Base-by-base conservation (phyloP, 2,797 vertebrate species). In the Gephyroberyx darwinii region DNA sequence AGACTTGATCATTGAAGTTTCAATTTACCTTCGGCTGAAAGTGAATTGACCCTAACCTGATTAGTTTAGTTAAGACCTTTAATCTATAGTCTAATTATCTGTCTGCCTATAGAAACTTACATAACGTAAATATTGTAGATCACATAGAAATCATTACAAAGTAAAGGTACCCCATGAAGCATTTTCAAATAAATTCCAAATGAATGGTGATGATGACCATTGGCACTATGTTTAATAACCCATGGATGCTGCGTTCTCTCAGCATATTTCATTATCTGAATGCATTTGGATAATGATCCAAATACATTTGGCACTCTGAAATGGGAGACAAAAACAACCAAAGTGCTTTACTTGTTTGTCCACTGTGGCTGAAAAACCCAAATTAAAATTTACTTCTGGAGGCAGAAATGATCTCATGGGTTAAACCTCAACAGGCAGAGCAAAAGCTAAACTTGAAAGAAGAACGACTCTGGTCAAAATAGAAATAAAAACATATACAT, bases 221-320 rank as follows among this genome's bases (percentile, higher is more conserved):
- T 73, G 64, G 43, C 66, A 62, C 48, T 16, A 41, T 84, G 75
- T 69, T 84, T 69, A 86, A 74, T 78, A 83, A 55, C 75, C 77
- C 69, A 56, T 84, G 65, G 47, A 70, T 59, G 70, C 47, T 81
- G 60, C 30, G 67, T 67, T 73, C 20, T 78, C 81, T 83, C 65
- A 75, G 65, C 67, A 74, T 74, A 65, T 87, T 81, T 75, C 80
- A 85, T 88, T 73, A 83, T 76, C 51, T 65, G 54, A 78, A 66
- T 54, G 65, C 39, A 68, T 43, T 19, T 37, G 17, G 68, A 82
- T 82, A 80, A 87, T 80, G 69, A 73, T 39, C 20, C 66, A 69
- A 62, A 69, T 59, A 56, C 8, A 64, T 59, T 43, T 53, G 35
- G 10, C 57, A 48, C n/a, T 75, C 7, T 74, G 31, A 51, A 58